These are phyloP conservation scores for Tetranychus urticae DNA, from an alignment of 1,140 invertebrate genomes.

Conservation along the genomic window DNA sequence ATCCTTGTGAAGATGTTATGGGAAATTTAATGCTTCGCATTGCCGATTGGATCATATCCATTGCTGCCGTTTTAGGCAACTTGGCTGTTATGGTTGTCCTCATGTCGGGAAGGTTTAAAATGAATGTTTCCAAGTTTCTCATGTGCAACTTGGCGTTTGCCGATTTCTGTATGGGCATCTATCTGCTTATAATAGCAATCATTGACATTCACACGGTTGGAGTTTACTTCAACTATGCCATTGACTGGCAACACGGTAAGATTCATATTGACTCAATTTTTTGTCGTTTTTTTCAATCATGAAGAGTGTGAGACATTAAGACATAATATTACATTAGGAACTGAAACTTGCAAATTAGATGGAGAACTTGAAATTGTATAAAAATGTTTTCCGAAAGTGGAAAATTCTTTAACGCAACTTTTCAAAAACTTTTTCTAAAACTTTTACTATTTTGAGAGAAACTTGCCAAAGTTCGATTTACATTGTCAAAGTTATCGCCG, in stretches of 20 bases:
- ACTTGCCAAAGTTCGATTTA: no score
- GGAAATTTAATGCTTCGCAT: slow-evolving; percentile 46
- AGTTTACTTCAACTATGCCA: slow-evolving; percentile 40
- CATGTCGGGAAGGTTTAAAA: slow-evolving; percentile 30
- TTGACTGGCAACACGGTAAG: slow-evolving; percentile 9
- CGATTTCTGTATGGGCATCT: slow-evolving; percentile 90
- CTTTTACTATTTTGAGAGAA: no score
- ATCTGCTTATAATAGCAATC: slow-evolving; percentile 76
- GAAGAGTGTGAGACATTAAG: not conserved
- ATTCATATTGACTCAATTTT: not conserved
- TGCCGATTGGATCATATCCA: slow-evolving; percentile 54
- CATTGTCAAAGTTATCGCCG: no score
- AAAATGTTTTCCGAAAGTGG: no score
- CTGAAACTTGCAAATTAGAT: not conserved
- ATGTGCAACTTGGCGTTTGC: slow-evolving; percentile 85
- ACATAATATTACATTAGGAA: not conserved
- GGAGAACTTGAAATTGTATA: no score
- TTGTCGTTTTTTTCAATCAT: not conserved
- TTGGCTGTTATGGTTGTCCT: slow-evolving; percentile 51
- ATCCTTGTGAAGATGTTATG: slow-evolving; percentile 75
- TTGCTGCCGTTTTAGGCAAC: slow-evolving; percentile 41
- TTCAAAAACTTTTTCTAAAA: no score
- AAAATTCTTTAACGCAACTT: no score
- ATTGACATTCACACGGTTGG: slow-evolving; percentile 88
- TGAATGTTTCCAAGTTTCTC: slow-evolving; percentile 86